Evolutionary conservation across 2,888 invertebrate genomes (phyloP), one percentile per base, ranked within the genome.

Genomic region (Leptogaster cylindrica): DNA sequence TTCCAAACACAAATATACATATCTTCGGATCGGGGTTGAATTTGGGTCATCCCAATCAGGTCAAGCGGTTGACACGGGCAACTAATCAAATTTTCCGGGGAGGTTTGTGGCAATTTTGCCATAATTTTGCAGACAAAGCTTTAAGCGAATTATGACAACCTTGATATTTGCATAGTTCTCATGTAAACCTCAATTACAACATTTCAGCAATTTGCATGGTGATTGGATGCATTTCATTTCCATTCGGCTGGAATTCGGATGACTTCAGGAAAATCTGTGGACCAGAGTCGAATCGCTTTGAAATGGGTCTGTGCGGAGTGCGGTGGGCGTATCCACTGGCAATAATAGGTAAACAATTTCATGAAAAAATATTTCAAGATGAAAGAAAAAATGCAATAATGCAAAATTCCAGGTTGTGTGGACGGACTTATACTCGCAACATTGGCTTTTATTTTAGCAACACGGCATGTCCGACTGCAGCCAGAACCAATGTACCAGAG

Each of bases 301-400:
- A 85, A 75, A 83, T 85, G 81, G 97, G 95, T 33, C 88, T 90
- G 20, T 97, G 97, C 78, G 91, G 90, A 70, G 86, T 97, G 65
- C 87, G 94, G 75, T 95, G 95, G 95, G 96, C 96, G 3, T 96
- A 93, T 81, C 88, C 96, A 8, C 84, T 97, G 74, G 96, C 95
- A 4, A 91, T 93, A 69, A 94, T 97, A 70, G 95, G 81, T 67
- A 67, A 71, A 68, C 46, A 36, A 3, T 48, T 48, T 27, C 27
- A 27, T 4, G 7, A 23, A 23, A 2, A 50, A n/a, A n/a, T n/a
- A n/a, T n/a, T n/a, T n/a, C n/a, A n/a, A n/a, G 4, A 28, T 7
- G 0, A 8, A 51, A 51, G 1, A 14, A 8, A 12, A 31, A 51
- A 23, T 7, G n/a, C n/a, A 25, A 51, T n/a, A n/a, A n/a, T n/a